Conservation (phyloP, 2,113 vertebrate genomes). For the Salvelinus namaycush region DNA sequence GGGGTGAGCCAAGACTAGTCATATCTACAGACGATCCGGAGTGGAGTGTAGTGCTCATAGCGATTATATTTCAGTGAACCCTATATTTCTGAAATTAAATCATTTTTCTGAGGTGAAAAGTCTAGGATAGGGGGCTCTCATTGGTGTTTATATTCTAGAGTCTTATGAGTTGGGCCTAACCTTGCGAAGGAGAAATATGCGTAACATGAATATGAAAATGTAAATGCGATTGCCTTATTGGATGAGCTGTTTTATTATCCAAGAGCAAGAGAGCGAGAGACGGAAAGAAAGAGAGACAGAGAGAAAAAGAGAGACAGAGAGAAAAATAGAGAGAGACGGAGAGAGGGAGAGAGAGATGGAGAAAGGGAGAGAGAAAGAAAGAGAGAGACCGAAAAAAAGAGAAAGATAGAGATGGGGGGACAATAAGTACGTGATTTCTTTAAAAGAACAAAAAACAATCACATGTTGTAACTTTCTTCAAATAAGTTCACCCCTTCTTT, state of each 20-base stretch:
- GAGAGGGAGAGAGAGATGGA: no score
- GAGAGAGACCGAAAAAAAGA: no score
- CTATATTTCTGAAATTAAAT: constrained; percentile 26
- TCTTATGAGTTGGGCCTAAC: constrained; percentile 6
- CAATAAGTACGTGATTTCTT: background rate
- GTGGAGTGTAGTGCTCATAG: background rate
- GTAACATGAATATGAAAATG: constrained; percentile 46
- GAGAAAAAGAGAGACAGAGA: no score
- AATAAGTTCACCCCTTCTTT: background rate
- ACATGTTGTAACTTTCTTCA: no score
- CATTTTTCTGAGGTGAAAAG: background rate
- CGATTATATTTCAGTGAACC: constrained; percentile 32
- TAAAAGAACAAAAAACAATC: background rate
- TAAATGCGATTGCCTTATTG: constrained; percentile 27
- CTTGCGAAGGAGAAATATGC: constrained; percentile 38
- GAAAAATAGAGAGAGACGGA: no score
- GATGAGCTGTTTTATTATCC: background rate
- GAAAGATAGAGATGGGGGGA: background rate
- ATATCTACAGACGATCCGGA: background rate
- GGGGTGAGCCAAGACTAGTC: background rate
- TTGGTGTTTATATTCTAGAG: background rate
- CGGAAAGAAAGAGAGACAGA: background rate
- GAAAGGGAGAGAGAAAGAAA: no score
- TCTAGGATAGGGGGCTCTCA: background rate
- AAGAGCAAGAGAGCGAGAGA: background rate